Percentiles rank a stretch among this genome's conserved stretches.
These are phyloP conservation scores for Acleris literana DNA, from an alignment of 2,888 invertebrate genomes.

Conservation along the genomic window DNA sequence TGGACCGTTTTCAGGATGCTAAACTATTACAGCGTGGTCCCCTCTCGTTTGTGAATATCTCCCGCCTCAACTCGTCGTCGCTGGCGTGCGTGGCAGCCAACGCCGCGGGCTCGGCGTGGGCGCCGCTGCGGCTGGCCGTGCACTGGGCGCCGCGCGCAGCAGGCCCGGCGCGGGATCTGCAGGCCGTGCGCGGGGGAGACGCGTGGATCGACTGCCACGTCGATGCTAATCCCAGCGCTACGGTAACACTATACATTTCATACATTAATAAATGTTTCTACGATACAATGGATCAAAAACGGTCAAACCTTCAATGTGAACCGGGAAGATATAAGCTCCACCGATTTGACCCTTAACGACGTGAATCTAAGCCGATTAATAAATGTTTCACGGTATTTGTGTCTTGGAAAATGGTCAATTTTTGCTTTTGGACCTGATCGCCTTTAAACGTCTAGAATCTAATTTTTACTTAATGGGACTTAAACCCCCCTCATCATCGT, in stretches of 20 bases:
- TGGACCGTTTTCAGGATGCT: slow-evolving; percentile 58
- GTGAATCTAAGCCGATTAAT: too few species aligned
- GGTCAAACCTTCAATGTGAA: too few species aligned
- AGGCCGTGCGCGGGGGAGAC: slow-evolving; percentile 58
- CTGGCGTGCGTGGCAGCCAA: slow-evolving; percentile 85
- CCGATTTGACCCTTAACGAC: too few species aligned
- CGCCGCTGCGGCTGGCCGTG: slow-evolving; percentile 79
- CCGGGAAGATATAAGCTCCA: too few species aligned
- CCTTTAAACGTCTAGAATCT: too few species aligned
- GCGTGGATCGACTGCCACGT: slow-evolving; percentile 63
- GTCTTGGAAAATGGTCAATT: too few species aligned
- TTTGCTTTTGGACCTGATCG: too few species aligned
- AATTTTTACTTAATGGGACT: not conserved
- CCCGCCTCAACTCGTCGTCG: slow-evolving; percentile 72
- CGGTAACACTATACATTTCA: slow-evolving; percentile 50
- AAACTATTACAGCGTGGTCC: slow-evolving; percentile 54
- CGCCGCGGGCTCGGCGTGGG: slow-evolving; percentile 80
- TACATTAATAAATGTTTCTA: too few species aligned
- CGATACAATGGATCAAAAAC: too few species aligned
- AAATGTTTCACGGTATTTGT: too few species aligned
- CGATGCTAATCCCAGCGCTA: slow-evolving; percentile 66
- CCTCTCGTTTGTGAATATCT: slow-evolving; percentile 56
- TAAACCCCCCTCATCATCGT: not conserved
- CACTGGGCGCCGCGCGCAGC: slow-evolving; percentile 74
- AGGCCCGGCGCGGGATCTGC: slow-evolving; percentile 38